phyloP scores from a whole-genome alignment of 2,113 vertebrate species.

The Mustela lutreola region DNA sequence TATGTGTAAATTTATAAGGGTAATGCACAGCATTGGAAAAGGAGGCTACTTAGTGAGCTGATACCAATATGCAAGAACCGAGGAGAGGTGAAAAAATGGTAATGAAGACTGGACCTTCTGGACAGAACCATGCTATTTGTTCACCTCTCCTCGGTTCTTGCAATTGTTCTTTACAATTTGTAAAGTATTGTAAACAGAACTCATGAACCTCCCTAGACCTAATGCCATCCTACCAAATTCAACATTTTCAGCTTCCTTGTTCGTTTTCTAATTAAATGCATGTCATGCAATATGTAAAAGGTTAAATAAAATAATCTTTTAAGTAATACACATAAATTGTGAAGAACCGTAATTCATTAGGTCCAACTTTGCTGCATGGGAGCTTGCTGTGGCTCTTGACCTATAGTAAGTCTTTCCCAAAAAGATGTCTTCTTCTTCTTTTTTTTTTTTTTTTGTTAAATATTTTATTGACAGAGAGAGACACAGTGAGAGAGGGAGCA shows the following conservation, averaged over 20 bases:
- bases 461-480: no score
- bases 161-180: neutral
- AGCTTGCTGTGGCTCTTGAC: neutral
- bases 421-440: neutral
- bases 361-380: neutral
- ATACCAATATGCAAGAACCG: neutral
- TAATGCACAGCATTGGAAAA: neutral
- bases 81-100: neutral
- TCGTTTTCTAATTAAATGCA: neutral
- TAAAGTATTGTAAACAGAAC: neutral
- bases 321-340: neutral
- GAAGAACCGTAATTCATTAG: neutral
- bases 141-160: no score
- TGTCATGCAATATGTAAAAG: neutral
- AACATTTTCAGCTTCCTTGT: neutral
- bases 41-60: neutral
- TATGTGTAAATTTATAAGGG: neutral
- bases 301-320: neutral
- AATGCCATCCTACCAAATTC: neutral
- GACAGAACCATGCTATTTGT: no score
- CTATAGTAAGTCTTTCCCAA: neutral
- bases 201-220: neutral
- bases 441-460: neutral
- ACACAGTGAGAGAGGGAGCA: no score
- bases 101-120: neutral